Evolutionary conservation across 2,888 invertebrate genomes (phyloP).

Genomic region (Hesperia comma): DNA sequence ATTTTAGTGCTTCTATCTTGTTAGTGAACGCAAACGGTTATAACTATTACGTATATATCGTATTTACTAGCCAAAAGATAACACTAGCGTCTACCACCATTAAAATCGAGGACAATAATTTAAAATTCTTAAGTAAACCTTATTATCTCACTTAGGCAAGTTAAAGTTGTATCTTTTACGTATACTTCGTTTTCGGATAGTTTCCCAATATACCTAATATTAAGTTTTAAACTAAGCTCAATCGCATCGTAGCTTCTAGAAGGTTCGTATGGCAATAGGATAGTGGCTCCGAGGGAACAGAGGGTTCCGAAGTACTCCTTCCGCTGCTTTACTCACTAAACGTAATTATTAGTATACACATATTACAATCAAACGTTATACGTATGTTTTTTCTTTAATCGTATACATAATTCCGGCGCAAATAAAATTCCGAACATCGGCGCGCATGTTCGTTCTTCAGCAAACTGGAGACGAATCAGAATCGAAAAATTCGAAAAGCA

Average conservation of each 20-base stretch:
- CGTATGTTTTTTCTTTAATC: conserved; percentile 79
- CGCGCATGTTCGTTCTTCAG: conserved; percentile 62
- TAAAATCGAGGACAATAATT: conserved; percentile 81
- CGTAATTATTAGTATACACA: conserved; percentile 80
- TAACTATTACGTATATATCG: conserved; percentile 74
- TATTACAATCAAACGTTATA: conserved; percentile 82
- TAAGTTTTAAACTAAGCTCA: conserved; percentile 77
- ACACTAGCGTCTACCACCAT: conserved; percentile 79
- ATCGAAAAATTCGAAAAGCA: conserved; percentile 38
- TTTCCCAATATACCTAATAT: conserved; percentile 66
- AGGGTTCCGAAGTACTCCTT: conserved; percentile 41
- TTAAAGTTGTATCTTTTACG: conserved; percentile 82
- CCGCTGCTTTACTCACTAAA: conserved; percentile 68
- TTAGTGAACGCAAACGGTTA: conserved; percentile 62
- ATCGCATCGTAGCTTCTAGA: conserved; percentile 59
- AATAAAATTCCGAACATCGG: conserved; percentile 71
- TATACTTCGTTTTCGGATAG: conserved; percentile 83
- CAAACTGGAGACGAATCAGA: conserved; percentile 48
- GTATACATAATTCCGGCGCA: conserved; percentile 83
- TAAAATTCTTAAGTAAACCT: conserved; percentile 80
- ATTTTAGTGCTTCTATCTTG: conserved; percentile 61
- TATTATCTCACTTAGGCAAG: conserved; percentile 84
- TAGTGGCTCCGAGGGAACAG: conserved; percentile 41
- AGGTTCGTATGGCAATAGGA: conserved; percentile 46
- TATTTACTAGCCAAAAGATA: conserved; percentile 78